phyloP scores from a whole-genome alignment of 2,888 invertebrate genomes.

The Rotaria macrura region DNA sequence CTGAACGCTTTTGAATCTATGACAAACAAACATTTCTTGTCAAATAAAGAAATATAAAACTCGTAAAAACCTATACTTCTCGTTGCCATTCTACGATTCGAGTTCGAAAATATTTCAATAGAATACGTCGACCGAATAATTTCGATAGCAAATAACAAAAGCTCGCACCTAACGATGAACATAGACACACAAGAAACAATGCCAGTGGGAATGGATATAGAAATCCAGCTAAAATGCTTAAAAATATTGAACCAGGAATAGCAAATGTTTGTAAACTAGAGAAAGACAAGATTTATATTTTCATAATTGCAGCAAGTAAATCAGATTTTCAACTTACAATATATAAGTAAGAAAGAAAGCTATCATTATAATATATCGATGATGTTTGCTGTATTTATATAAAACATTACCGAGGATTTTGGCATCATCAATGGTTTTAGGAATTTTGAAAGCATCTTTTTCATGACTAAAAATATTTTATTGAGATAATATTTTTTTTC shows the following conservation, averaged over 20 bases:
- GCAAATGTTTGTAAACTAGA: conserved; percentile 91
- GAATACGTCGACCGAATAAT: conserved; percentile 71
- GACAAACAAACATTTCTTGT: conserved; percentile 27
- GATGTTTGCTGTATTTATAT: conserved; percentile 78
- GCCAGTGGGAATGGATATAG: conserved; percentile 85
- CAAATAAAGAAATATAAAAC: too few relatives aligned
- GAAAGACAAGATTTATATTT: neutral
- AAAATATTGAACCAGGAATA: conserved; percentile 93
- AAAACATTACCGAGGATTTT: conserved; percentile 80
- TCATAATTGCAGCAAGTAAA: neutral
- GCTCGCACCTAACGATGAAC: conserved; percentile 88
- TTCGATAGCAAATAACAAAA: conserved; percentile 86
- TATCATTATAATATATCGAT: conserved; percentile 77
- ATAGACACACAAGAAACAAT: conserved; percentile 64
- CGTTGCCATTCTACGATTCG: conserved; percentile 72
- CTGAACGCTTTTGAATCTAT: conserved; percentile 60
- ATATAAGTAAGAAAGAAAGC: conserved; percentile 82
- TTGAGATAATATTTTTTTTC: neutral
- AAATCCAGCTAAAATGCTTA: conserved; percentile 91
- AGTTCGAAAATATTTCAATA: conserved; percentile 76
- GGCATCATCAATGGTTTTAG: conserved; percentile 85
- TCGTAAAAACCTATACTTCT: conserved; percentile 55
- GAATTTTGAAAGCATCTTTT: conserved; percentile 71
- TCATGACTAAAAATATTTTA: conserved; percentile 64
- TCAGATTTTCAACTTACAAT: conserved; percentile 60